phyloP scores from a whole-genome alignment of 2,797 vertebrate species.

The Hirundo rustica region DNA sequence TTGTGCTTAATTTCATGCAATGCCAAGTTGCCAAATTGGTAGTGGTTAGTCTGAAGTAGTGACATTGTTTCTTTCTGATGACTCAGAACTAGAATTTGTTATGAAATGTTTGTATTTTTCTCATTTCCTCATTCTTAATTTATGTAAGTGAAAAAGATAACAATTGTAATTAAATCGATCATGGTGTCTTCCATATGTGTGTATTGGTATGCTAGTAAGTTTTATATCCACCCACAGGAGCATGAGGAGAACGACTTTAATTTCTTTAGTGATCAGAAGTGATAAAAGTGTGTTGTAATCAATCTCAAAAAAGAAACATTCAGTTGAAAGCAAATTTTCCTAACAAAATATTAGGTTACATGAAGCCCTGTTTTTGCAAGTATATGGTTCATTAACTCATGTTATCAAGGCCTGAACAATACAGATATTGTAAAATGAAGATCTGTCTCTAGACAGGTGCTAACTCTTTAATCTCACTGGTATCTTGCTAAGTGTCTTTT shows the following conservation, averaged over 20 bases:
- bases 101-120: not conserved
- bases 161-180: not conserved
- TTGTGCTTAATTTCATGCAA: not conserved
- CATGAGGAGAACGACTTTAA: not conserved
- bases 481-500: not conserved
- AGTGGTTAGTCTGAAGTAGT: not conserved
- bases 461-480: conserved; percentile 5
- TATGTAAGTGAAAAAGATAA: not conserved
- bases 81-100: not conserved
- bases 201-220: not conserved
- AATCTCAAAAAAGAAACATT: not conserved
- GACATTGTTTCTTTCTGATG: not conserved
- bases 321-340: not conserved
- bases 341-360: not conserved
- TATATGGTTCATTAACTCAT: not conserved
- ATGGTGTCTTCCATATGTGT: not conserved
- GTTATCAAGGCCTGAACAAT: not conserved
- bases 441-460: not conserved
- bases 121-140: not conserved
- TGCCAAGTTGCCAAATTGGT: not conserved
- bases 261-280: not conserved
- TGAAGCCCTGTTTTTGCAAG: not conserved
- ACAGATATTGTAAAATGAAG: not conserved
- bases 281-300: not conserved
- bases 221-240: not conserved